phyloP scores from a whole-genome alignment of 2,888 invertebrate species.

The Aricia artaxerxes region DNA sequence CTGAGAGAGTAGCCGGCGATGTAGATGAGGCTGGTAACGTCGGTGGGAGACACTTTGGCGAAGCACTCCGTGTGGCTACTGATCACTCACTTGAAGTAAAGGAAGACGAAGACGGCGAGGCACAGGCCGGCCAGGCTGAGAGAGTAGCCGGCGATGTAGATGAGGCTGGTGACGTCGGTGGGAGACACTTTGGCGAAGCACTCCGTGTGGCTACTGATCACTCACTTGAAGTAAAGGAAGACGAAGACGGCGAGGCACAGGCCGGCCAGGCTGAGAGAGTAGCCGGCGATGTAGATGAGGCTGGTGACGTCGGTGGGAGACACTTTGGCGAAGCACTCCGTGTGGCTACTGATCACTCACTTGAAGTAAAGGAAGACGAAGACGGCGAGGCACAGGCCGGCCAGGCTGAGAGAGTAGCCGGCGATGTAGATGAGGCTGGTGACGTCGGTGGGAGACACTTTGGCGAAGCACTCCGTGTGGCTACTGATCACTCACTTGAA shows the following conservation, averaged over 20 bases:
- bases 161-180: constrained; percentile 86
- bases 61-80: not conserved
- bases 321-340: not conserved
- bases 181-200: constrained; percentile 49
- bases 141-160: constrained; percentile 92
- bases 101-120: constrained; percentile 86
- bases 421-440: constrained; percentile 90
- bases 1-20: constrained; percentile 92
- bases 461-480: not conserved
- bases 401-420: constrained; percentile 91
- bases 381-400: constrained; percentile 90
- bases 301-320: constrained; percentile 86
- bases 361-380: constrained; percentile 94
- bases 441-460: constrained; percentile 80
- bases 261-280: constrained; percentile 90
- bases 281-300: constrained; percentile 91
- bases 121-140: constrained; percentile 83
- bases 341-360: constrained; percentile 79
- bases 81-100: constrained; percentile 93
- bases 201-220: constrained; percentile 45
- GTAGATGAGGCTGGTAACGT: constrained; percentile 89
- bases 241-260: constrained; percentile 91
- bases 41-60: constrained; percentile 69
- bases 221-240: constrained; percentile 95
- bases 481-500: constrained; percentile 87